phyloP scores from a whole-genome alignment of 1,140 invertebrate genomes.

The Nebria ingens region DNA sequence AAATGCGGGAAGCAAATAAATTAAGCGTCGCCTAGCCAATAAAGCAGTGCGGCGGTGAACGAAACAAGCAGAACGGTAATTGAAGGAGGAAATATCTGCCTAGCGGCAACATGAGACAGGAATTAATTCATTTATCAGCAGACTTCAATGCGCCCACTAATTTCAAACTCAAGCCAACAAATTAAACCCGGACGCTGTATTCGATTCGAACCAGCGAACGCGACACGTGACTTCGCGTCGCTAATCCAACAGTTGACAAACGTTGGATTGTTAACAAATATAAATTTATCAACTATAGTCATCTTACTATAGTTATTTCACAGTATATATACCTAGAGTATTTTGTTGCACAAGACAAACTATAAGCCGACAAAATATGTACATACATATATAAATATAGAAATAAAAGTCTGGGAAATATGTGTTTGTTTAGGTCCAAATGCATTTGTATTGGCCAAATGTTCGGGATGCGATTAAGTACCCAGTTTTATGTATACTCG shows the following conservation, averaged over 20 bases:
- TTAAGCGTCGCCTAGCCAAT: neutral
- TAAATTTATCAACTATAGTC: too few species aligned
- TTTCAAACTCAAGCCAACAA: slow-evolving; percentile 5
- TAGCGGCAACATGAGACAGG: neutral
- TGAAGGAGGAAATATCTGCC: slow-evolving; percentile 1
- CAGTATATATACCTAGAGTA: too few species aligned
- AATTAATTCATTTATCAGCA: slow-evolving; percentile 8
- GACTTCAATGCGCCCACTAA: slow-evolving; percentile 8
- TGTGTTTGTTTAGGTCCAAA: neutral
- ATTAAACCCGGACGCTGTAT: neutral
- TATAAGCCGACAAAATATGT: too few species aligned
- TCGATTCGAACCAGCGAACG: too few species aligned
- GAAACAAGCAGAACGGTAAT: slow-evolving; percentile 1
- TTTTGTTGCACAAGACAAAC: too few species aligned
- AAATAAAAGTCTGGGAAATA: neutral
- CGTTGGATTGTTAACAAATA: too few species aligned
- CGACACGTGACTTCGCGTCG: too few species aligned
- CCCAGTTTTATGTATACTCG: neutral
- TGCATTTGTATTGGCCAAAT: neutral
- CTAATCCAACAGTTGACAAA: too few species aligned
- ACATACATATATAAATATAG: neutral
- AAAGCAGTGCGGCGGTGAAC: neutral
- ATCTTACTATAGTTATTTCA: too few species aligned
- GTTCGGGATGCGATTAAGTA: neutral
- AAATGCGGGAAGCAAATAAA: slow-evolving; percentile 2